Conservation (phyloP, 2,113 vertebrate species). For the Notothenia coriiceps region DNA sequence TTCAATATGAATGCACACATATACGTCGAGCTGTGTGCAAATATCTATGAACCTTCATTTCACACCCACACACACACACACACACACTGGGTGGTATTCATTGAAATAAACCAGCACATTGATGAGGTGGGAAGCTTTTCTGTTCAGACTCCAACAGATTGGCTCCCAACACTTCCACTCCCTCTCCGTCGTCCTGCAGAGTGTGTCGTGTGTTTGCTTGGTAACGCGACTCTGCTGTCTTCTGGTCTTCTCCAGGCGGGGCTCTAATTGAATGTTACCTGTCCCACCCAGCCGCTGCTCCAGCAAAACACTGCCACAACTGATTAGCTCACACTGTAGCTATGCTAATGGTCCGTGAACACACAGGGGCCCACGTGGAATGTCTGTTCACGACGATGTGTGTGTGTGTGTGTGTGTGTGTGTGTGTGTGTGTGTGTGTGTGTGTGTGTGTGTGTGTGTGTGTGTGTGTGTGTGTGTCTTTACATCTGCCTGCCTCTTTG, state of each 20-base stretch:
- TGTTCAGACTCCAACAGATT: slow-evolving; percentile 43
- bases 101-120: slow-evolving; percentile 52
- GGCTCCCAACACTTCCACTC: slow-evolving; percentile 20
- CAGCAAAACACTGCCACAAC: slow-evolving; percentile 65
- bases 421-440: slow-evolving; percentile 31
- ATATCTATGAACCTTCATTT: slow-evolving; percentile 17
- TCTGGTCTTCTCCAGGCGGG: slow-evolving; percentile 48
- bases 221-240: slow-evolving; percentile 56
- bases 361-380: slow-evolving; percentile 52
- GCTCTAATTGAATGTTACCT: slow-evolving; percentile 77
- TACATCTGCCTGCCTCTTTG: slow-evolving; percentile 56
- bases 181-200: slow-evolving; percentile 25
- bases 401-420: slow-evolving; percentile 23
- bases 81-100: slow-evolving; percentile 60
- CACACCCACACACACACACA: slow-evolving; percentile 13
- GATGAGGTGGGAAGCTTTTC: slow-evolving; percentile 42
- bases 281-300: slow-evolving; percentile 59
- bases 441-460: slow-evolving; percentile 32
- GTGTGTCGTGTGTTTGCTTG: slow-evolving; percentile 64
- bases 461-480: slow-evolving; percentile 20
- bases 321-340: slow-evolving; percentile 66
- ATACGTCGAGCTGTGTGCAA: slow-evolving; percentile 19
- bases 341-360: slow-evolving; percentile 75
- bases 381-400: slow-evolving; percentile 37
- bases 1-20: neutral